Evolutionary conservation across 2,113 vertebrate genomes (phyloP).

Genomic region (Seriola dumerili): DNA sequence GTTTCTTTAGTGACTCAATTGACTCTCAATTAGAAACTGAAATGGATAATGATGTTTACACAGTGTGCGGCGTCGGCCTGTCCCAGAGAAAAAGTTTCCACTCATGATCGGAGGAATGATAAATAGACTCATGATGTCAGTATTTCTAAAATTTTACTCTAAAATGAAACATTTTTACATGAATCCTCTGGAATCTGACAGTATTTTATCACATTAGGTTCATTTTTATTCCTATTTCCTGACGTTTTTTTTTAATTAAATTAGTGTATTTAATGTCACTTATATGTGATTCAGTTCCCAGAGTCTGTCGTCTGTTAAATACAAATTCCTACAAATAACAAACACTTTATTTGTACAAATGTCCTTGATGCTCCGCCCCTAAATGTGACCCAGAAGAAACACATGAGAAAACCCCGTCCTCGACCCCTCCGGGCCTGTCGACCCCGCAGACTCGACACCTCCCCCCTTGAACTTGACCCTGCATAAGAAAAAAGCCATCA

Average conservation of each 20-base stretch:
- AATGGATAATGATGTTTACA: no score
- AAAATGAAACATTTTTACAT: not conserved
- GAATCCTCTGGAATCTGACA: not conserved
- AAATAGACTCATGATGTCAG: not conserved
- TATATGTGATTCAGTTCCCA: not conserved
- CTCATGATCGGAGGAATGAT: not conserved
- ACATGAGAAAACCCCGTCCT: not conserved
- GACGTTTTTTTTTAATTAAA: not conserved
- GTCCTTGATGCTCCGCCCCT: not conserved
- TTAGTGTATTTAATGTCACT: not conserved
- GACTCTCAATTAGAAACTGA: no score
- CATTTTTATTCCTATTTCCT: not conserved
- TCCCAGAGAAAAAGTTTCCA: not conserved
- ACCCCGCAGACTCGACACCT: not conserved
- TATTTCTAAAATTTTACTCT: not conserved
- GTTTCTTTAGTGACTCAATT: no score
- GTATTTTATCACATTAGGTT: not conserved
- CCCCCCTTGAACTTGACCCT: slow-evolving; percentile 19
- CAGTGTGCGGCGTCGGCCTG: no score
- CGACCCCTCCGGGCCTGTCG: not conserved
- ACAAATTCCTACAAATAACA: not conserved
- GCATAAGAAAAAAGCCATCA: slow-evolving; percentile 74
- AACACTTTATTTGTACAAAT: slow-evolving; percentile 9
- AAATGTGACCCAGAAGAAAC: not conserved
- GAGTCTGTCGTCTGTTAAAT: not conserved